Percentiles rank a stretch among this genome's conserved stretches.
Conservation (phyloP, 2,888 invertebrate genomes). For the Tipula confusa region DNA sequence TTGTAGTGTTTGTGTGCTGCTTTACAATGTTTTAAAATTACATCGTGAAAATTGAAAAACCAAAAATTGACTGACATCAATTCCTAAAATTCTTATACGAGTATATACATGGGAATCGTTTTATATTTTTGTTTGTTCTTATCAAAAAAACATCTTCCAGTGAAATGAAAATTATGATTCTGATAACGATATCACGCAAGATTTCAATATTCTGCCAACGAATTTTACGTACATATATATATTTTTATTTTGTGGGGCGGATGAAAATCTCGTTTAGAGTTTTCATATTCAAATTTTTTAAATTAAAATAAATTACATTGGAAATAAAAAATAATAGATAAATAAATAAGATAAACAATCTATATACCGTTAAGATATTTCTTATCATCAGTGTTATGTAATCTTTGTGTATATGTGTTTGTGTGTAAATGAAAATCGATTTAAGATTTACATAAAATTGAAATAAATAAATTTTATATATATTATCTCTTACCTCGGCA, state of each 20-base stretch:
- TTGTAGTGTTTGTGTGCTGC: not conserved
- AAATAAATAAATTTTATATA: conserved; percentile 33
- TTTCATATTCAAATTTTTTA: not conserved
- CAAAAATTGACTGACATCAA: not conserved
- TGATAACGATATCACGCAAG: not conserved
- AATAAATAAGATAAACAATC: not conserved
- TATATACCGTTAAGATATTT: not conserved
- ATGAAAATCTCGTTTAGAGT: not conserved
- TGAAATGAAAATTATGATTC: not conserved
- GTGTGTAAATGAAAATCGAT: not conserved
- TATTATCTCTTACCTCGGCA: conserved; percentile 49
- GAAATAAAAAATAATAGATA: not conserved
- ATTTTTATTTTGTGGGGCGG: not conserved
- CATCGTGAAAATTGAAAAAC: not conserved
- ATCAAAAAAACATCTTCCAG: not conserved
- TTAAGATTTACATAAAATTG: not conserved
- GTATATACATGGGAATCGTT: not conserved
- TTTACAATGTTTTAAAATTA: not conserved
- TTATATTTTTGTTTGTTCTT: not conserved
- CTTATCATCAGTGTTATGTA: not conserved
- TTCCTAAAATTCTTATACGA: not conserved
- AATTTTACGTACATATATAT: not conserved
- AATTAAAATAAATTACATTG: conserved; percentile 9
- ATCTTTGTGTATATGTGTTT: not conserved
- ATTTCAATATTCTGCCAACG: not conserved